A percentile compares a stretch with the other conserved stretches of the same genome.
Evolutionary conservation across 1,140 invertebrate species (phyloP).

Genomic region (Rhynchophorus ferrugineus): DNA sequence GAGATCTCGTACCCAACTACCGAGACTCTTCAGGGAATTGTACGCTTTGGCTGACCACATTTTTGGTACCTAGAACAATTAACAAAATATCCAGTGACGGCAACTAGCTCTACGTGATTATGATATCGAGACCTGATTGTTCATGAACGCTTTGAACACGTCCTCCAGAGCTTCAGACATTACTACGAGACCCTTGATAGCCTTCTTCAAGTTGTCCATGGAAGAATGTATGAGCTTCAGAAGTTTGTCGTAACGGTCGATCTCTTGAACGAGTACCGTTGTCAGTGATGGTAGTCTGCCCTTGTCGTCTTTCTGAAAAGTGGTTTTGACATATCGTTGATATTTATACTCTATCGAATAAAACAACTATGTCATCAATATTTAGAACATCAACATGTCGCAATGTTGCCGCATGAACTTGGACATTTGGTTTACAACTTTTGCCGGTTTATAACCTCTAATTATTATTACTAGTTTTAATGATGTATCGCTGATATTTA

Average conservation of each 20-base stretch:
- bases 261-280: conserved; percentile 77
- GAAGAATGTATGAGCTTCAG: conserved; percentile 62
- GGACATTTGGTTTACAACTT: too few species aligned
- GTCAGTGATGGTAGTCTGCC: conserved; percentile 70
- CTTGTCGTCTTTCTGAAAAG: conserved; percentile 52
- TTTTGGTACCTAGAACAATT: conserved; percentile 63
- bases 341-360: too few species aligned
- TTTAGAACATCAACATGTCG: too few species aligned
- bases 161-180: conserved; percentile 82
- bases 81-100: too few species aligned
- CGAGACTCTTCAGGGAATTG: conserved; percentile 76
- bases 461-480: too few species aligned
- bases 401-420: too few species aligned
- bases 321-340: too few species aligned
- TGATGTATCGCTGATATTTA: too few species aligned
- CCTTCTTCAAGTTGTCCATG: conserved; percentile 68
- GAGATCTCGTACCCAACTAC: conserved; percentile 76
- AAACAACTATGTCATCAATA: too few species aligned
- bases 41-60: conserved; percentile 78
- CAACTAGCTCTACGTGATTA: too few species aligned
- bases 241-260: conserved; percentile 76
- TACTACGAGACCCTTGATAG: conserved; percentile 78
- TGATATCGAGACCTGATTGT: conserved; percentile 72
- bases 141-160: conserved; percentile 67
- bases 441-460: too few species aligned